phyloP scores from a whole-genome alignment of 2,113 vertebrate species.

The Leptocoma aspasia region DNA sequence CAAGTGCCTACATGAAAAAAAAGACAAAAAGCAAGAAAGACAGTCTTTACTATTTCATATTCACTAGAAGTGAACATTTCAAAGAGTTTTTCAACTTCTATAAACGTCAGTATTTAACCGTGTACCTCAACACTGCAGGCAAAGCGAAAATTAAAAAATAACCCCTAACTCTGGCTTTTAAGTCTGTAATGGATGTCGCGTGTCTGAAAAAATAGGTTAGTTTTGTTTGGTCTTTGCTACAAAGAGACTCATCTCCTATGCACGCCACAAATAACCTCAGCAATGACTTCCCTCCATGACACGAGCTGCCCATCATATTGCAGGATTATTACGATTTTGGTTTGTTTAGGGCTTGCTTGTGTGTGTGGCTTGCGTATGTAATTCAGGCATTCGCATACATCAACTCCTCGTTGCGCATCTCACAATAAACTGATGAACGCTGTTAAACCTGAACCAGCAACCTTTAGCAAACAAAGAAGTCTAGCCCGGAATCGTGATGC shows the following conservation, averaged over 20 bases:
- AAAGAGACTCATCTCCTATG: background rate
- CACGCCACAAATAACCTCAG: conserved; percentile 1
- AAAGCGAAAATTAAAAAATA: background rate
- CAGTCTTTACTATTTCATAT: background rate
- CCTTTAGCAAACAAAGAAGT: conserved; percentile 20
- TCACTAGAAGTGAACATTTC: background rate
- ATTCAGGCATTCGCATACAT: background rate
- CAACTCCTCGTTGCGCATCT: background rate
- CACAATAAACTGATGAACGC: background rate
- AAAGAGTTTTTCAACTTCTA: conserved; percentile 17
- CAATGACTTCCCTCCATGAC: background rate
- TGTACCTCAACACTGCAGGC: background rate
- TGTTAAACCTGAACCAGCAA: background rate
- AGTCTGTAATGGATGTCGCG: background rate
- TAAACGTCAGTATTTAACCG: background rate
- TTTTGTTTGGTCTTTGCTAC: background rate
- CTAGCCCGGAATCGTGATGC: background rate
- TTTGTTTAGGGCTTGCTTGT: background rate
- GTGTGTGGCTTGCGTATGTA: background rate
- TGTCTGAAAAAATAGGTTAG: background rate
- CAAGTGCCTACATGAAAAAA: background rate
- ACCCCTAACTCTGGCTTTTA: background rate
- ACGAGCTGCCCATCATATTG: background rate
- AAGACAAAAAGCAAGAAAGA: too few relatives aligned
- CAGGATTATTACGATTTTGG: background rate